Base-by-base conservation (phyloP, 2,888 invertebrate genomes). In the Hirtodrosophila histrioides region DNA sequence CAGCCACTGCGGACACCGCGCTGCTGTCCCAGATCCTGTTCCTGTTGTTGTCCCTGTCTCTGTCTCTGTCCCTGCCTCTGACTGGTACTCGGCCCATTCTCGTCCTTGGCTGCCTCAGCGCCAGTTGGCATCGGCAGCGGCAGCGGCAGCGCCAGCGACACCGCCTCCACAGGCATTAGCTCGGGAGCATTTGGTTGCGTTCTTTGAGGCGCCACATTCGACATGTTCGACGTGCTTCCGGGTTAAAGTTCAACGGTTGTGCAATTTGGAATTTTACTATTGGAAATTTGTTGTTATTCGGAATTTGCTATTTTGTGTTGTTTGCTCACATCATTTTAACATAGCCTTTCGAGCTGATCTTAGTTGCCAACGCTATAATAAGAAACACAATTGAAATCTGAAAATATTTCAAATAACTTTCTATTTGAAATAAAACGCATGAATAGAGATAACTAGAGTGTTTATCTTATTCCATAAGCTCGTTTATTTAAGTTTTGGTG, bases 61-160 rank as follows among this genome's bases (percentile, higher is more conserved):
- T 35, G 12, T 6, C 46, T 39, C 40, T 39, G 54, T 8, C 48
- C 50, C 23, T 17, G 39, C 7, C 3, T 7, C 31, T 40, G 75
- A 12, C 73, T 73, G 10, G 76, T 73, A 12, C 73, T 71, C 8
- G 76, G 72, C 36, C 37, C 49, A 33, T 71, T 56, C 53, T 65
- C 73, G n/a, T 54, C 54, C 7, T 49, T 17, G 8, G 17, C 10
- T n/a, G 51, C 5, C 41, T n/a, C 31, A 24, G 29, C 12, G 24
- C 6, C 36, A 23, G 45, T 48, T 17, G 27, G 9, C 7, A 24
- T 8, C 35, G 23, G 11, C 11, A n/a, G 4, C 2, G 10, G 17
- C n/a, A n/a, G n/a, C n/a, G n/a, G n/a, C n/a, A n/a, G n/a, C n/a
- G n/a, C n/a, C n/a, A n/a, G n/a, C n/a, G n/a, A n/a, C n/a, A n/a